These are phyloP conservation scores for Clarias magur DNA, from an alignment of 2,113 vertebrate species.

Conservation along the genomic window DNA sequence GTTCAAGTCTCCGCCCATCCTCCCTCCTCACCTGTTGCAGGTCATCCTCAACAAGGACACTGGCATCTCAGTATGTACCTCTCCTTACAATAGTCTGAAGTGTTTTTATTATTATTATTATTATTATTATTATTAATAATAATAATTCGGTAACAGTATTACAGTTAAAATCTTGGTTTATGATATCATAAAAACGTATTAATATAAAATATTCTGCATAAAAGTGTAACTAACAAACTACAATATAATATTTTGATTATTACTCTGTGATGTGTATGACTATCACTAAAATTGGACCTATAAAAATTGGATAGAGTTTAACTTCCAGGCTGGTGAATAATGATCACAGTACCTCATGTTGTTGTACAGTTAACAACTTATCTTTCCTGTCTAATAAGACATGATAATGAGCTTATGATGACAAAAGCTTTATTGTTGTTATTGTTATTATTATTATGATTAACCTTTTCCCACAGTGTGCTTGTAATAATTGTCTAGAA, in stretches of 20 bases:
- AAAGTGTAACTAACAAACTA: neutral
- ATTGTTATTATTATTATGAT: neutral
- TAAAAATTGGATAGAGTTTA: neutral
- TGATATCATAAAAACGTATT: too few relatives aligned
- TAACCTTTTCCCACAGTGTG: neutral
- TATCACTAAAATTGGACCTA: neutral
- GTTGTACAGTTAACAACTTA: neutral
- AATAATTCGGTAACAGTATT: neutral
- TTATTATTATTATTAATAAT: neutral
- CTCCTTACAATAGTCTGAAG: neutral
- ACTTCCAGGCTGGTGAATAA: too few relatives aligned
- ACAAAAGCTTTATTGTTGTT: neutral
- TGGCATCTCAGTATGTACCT: constrained; percentile 85
- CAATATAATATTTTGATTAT: neutral
- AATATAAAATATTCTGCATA: neutral
- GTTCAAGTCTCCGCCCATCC: constrained; percentile 91
- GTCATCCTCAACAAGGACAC: constrained; percentile 99
- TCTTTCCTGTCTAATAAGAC: neutral
- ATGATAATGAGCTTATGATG: neutral
- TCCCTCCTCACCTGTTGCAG: constrained; percentile 94
- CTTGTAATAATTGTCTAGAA: neutral
- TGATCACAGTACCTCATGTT: neutral
- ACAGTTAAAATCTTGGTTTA: neutral
- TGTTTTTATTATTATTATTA: neutral
- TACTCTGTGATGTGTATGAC: neutral